These are phyloP conservation scores for Drosophila mayaguana DNA, from an alignment of 2,888 invertebrate species.

Conservation along the genomic window DNA sequence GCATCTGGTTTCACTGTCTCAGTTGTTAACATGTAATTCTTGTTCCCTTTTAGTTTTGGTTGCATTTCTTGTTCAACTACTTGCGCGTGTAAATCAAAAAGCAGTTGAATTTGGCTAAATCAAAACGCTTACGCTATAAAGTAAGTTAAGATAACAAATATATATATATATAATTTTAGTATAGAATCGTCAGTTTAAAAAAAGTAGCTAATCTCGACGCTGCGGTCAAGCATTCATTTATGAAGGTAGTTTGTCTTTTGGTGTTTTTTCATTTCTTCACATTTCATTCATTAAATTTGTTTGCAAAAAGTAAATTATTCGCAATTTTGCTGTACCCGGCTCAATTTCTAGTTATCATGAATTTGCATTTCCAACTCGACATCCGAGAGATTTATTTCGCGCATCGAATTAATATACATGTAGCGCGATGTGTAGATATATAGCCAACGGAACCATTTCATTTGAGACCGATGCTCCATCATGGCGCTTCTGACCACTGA, in stretches of 20 bases:
- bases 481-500: conserved; percentile 90
- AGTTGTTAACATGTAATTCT: conserved; percentile 45
- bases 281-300: conserved; percentile 32
- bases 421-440: conserved; percentile 96
- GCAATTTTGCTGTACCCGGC: not conserved
- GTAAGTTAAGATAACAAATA: conserved; percentile 43
- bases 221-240: conserved; percentile 35
- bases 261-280: conserved; percentile 52
- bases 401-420: conserved; percentile 94
- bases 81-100: conserved; percentile 42
- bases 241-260: conserved; percentile 73
- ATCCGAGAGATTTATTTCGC: conserved; percentile 90
- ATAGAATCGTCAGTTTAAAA: conserved; percentile 73
- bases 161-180: conserved; percentile 46
- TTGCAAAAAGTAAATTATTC: conserved; percentile 13
- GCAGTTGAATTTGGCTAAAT: conserved; percentile 50
- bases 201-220: conserved; percentile 37
- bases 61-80: conserved; percentile 42
- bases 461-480: conserved; percentile 94
- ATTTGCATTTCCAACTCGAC: conserved; percentile 91
- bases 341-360: conserved; percentile 85
- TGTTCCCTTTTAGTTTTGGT: conserved; percentile 62
- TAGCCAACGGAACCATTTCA: conserved; percentile 96
- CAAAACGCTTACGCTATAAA: conserved; percentile 44
- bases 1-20: conserved; percentile 35